Percentiles rank a stretch among this genome's conserved stretches.
These are phyloP conservation scores for Xiphydria camelus DNA, from an alignment of 2,888 invertebrate species.

Conservation along the genomic window DNA sequence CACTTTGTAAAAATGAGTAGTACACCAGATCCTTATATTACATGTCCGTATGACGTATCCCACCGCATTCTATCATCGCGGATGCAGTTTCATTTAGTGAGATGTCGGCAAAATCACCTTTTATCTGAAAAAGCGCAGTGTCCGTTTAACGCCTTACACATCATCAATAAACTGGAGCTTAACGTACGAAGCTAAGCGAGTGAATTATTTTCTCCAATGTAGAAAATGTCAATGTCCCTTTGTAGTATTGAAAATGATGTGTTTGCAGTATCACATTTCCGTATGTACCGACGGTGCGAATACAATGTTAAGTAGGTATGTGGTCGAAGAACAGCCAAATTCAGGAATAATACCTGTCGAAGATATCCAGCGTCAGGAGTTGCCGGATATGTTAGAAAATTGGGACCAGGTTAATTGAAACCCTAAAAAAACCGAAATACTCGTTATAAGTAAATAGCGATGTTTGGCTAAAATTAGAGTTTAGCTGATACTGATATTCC, in stretches of 20 bases:
- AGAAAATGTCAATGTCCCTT: not conserved
- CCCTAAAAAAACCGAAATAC: too few species aligned
- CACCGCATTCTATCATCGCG: conserved; percentile 31
- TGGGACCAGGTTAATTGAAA: conserved; percentile 20
- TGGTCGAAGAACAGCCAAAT: not conserved
- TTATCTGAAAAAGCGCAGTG: conserved; percentile 27
- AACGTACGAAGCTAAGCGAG: conserved; percentile 20
- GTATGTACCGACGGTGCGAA: conserved; percentile 14
- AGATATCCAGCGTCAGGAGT: conserved; percentile 8
- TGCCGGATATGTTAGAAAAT: conserved; percentile 15
- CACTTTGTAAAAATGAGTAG: too few species aligned
- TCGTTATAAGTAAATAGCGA: too few species aligned
- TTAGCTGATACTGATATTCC: too few species aligned
- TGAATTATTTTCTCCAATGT: too few species aligned
- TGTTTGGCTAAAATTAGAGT: too few species aligned
- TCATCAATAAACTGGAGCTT: conserved; percentile 27
- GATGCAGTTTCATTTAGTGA: conserved; percentile 35
- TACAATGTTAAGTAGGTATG: conserved; percentile 5
- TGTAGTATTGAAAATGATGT: not conserved
- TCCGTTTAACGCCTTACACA: conserved; percentile 34
- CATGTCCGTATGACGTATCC: conserved; percentile 35
- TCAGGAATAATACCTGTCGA: conserved; percentile 4
- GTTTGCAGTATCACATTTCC: conserved; percentile 16
- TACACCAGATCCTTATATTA: too few species aligned
- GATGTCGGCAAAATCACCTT: conserved; percentile 30